phyloP scores from a whole-genome alignment of 2,888 invertebrate genomes.

The Lepetodrilus schrolli region DNA sequence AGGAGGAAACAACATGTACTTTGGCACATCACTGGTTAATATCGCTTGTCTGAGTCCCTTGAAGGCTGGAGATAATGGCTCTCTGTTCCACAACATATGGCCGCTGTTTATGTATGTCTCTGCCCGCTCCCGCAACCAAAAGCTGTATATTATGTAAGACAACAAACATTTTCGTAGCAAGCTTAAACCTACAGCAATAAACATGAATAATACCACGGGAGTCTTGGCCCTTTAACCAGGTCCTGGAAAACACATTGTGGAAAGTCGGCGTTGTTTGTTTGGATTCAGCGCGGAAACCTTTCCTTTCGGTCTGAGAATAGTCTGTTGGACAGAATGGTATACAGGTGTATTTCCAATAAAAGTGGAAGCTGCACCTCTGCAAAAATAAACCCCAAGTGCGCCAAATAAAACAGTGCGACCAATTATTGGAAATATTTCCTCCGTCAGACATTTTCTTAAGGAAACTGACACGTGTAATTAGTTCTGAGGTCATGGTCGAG shows the following conservation, averaged over 20 bases:
- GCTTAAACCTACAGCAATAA: background rate
- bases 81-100: constrained; percentile 22
- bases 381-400: constrained; percentile 11
- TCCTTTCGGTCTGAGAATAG: background rate
- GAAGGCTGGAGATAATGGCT: too few relatives aligned
- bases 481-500: too few relatives aligned
- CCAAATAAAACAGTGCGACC: background rate
- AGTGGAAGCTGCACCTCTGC: background rate
- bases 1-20: too few relatives aligned
- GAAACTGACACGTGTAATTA: background rate
- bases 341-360: background rate
- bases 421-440: background rate
- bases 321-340: background rate
- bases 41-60: too few relatives aligned
- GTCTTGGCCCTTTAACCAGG: background rate
- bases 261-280: background rate
- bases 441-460: background rate
- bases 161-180: background rate
- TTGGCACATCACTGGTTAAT: too few relatives aligned
- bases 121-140: background rate
- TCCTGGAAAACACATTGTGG: background rate
- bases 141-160: constrained; percentile 21
- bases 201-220: background rate
- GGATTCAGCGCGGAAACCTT: background rate
- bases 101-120: background rate